Conservation (phyloP, 2,113 vertebrate species). For the Rafetus swinhoei region DNA sequence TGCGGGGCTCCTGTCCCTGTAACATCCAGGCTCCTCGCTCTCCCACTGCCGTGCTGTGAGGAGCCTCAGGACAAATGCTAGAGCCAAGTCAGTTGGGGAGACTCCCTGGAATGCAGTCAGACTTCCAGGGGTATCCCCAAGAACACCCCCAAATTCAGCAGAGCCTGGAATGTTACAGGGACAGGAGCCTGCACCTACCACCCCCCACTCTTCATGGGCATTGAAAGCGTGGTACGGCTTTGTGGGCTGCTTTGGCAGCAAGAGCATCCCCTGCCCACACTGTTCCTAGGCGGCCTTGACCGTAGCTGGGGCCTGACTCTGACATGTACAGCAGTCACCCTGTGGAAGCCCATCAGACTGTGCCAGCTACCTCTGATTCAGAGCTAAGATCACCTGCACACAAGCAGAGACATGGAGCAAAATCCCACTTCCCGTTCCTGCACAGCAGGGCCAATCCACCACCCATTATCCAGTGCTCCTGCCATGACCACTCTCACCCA, state of each 20-base stretch:
- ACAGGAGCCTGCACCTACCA: neutral
- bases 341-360: neutral
- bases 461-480: neutral
- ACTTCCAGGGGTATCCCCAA: neutral
- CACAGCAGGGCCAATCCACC: neutral
- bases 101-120: neutral
- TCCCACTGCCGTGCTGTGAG: neutral
- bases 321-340: neutral
- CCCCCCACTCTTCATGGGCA: neutral
- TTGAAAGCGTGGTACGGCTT: neutral
- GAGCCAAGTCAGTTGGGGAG: neutral
- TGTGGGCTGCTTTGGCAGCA: neutral
- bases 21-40: neutral
- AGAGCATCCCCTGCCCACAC: neutral
- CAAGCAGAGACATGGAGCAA: neutral
- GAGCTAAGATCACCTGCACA: neutral
- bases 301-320: neutral
- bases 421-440: neutral
- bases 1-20: neutral
- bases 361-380: neutral
- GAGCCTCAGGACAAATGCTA: neutral
- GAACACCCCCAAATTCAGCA: neutral
- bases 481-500: neutral
- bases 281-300: neutral
- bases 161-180: neutral